phyloP scores from a whole-genome alignment of 2,797 vertebrate genomes.

The Alcedo quadribrachys region DNA sequence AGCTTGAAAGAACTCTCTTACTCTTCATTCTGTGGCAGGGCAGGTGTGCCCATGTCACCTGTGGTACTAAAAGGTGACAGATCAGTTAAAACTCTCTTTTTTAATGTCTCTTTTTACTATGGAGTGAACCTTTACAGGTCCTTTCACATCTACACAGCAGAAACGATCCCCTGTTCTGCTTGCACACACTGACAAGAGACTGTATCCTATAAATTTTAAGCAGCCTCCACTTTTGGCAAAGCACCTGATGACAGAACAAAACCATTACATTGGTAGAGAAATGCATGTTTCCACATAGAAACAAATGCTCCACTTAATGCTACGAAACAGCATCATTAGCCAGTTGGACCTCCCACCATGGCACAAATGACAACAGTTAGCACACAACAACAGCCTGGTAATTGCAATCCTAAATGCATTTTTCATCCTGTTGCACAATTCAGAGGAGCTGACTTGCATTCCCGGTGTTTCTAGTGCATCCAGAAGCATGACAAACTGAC shows the following conservation, averaged over 20 bases:
- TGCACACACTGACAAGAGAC: neutral
- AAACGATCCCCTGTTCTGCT: neutral
- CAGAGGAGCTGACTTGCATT: conserved; percentile 8
- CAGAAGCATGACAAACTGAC: conserved; percentile 60
- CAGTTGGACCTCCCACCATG: conserved; percentile 25
- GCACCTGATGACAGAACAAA: conserved; percentile 14
- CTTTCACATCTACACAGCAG: neutral
- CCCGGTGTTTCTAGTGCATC: conserved; percentile 33
- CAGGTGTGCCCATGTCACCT: neutral
- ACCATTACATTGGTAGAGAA: neutral
- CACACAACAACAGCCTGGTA: conserved; percentile 10
- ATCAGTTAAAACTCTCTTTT: neutral
- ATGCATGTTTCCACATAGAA: conserved; percentile 30
- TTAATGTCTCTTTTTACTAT: neutral
- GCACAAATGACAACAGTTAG: conserved; percentile 26
- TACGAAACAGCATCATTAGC: conserved; percentile 28
- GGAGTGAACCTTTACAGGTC: neutral
- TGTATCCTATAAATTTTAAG: neutral
- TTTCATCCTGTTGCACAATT: conserved; percentile 41
- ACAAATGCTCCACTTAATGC: conserved; percentile 18
- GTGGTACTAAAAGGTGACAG: neutral
- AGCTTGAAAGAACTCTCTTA: neutral
- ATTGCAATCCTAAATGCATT: conserved; percentile 31
- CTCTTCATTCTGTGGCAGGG: neutral
- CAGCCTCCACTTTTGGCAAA: conserved; percentile 41